These are phyloP conservation scores for Lichenostomus cassidix DNA, from an alignment of 2,113 vertebrate species.

Conservation along the genomic window DNA sequence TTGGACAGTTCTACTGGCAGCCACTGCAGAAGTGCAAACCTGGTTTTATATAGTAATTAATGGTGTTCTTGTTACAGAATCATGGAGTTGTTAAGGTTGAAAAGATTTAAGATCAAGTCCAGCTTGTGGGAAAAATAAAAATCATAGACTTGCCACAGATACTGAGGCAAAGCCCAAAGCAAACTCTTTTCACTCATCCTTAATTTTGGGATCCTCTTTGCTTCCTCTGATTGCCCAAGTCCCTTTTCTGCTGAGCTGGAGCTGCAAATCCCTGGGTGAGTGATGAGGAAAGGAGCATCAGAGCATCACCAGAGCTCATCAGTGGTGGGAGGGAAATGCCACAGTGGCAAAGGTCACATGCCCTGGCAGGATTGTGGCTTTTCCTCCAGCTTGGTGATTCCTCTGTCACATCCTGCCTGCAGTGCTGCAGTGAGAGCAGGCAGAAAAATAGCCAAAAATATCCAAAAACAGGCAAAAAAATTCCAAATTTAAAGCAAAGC, in stretches of 20 bases:
- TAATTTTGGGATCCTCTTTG: not conserved
- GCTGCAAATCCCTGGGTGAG: not conserved
- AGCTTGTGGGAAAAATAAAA: not conserved
- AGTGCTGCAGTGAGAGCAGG: not conserved
- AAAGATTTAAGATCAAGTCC: not conserved
- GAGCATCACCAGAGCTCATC: not conserved
- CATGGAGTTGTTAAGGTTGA: not conserved
- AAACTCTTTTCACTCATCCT: not conserved
- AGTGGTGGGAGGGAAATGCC: not conserved
- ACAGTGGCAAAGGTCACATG: not conserved
- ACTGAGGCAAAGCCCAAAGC: not conserved
- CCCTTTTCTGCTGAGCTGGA: not conserved
- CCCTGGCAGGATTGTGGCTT: not conserved
- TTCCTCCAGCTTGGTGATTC: not conserved
- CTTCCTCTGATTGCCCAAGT: not conserved
- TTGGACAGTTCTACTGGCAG: not conserved
- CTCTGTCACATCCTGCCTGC: not conserved
- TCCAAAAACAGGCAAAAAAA: not conserved
- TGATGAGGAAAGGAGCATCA: not conserved
- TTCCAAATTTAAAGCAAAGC: not conserved
- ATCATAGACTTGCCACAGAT: not conserved
- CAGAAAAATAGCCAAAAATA: not conserved
- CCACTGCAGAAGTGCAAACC: not conserved
- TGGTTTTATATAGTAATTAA: not conserved
- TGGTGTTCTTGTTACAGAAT: not conserved